Base-by-base conservation (phyloP, 1,140 invertebrate genomes). In the Drosophila setifemur region DNA sequence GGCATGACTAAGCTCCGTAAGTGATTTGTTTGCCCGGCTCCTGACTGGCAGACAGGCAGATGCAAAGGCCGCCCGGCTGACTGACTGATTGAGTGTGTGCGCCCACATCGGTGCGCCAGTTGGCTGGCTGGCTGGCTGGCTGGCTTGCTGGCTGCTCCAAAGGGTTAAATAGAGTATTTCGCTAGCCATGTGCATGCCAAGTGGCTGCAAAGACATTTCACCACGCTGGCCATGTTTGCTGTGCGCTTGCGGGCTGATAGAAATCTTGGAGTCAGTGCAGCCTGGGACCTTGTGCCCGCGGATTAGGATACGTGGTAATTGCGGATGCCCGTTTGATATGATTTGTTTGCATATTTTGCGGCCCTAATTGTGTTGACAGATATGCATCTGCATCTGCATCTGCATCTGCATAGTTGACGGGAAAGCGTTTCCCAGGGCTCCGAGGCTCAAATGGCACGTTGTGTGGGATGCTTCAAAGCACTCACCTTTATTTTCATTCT, bases 401-500 rank as follows among this genome's bases (percentile, higher is more conserved):
- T 43, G 26, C 26, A 61, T 58, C 26, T 61, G 43, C 42, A 72
- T 73, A 50, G 35, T 70, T 37, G 26, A 21, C 40, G 47, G 42
- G 52, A 74, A 85, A 83, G 74, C 64, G 55, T 86, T 61, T 85
- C 79, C 71, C 79, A 85, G 71, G 81, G 31, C 42, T 33, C 19
- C 7, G 14, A 14, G 29, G 14, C 21, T 19, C 7, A 11, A 19
- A 33, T 18, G 7, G n/a, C n/a, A 40, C 18, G 26, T 16, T 48
- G 23, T 48, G 55, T 78, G 50, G 72, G 47, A 21, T 31, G 33
- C 11, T 25, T 48, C 48, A 29, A 19, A 23, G 35, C 45, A 69
- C 75, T 86, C 44, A 86, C 81, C 82, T 73, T 86, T 86, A 73
- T 81, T 63, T 23, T 44, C 23, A 60, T 86, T 86, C 9, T 33